Conservation (phyloP, 2,113 vertebrate genomes). For the Picathartes gymnocephalus region DNA sequence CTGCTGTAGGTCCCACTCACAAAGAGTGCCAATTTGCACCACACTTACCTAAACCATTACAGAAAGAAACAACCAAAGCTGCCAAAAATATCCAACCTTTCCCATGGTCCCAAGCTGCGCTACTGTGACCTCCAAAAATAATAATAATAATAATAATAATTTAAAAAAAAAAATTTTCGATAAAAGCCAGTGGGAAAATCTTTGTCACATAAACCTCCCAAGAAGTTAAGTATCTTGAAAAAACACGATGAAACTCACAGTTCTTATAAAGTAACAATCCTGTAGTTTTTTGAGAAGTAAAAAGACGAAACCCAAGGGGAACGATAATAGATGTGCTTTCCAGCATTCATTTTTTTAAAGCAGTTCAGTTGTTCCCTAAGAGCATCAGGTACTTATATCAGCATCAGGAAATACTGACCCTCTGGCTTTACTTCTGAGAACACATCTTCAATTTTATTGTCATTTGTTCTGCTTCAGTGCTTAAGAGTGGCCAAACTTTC, state of each 20-base stretch:
- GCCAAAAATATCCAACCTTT: neutral
- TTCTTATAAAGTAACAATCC: neutral
- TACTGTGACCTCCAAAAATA: neutral
- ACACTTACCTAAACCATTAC: neutral
- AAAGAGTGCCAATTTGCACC: neutral
- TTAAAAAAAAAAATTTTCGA: neutral
- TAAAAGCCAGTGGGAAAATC: neutral
- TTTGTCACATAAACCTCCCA: neutral
- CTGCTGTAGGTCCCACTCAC: neutral
- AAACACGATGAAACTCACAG: neutral
- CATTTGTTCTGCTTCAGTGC: constrained; percentile 3
- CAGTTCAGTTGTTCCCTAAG: neutral
- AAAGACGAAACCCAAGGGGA: neutral
- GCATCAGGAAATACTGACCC: constrained; percentile 7
- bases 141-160: neutral
- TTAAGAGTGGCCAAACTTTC: constrained; percentile 2
- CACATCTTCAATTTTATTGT: neutral
- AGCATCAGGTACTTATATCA: neutral
- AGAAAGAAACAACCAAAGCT: neutral
- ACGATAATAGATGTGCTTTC: neutral
- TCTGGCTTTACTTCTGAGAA: constrained; percentile 29
- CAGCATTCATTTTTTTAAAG: constrained; percentile 1
- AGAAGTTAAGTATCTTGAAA: neutral
- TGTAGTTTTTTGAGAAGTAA: neutral
- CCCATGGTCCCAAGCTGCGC: neutral